Evolutionary conservation across 2,797 vertebrate species (phyloP), one percentile per base, ranked within the genome.

Genomic region (Acanthiza pusilla): DNA sequence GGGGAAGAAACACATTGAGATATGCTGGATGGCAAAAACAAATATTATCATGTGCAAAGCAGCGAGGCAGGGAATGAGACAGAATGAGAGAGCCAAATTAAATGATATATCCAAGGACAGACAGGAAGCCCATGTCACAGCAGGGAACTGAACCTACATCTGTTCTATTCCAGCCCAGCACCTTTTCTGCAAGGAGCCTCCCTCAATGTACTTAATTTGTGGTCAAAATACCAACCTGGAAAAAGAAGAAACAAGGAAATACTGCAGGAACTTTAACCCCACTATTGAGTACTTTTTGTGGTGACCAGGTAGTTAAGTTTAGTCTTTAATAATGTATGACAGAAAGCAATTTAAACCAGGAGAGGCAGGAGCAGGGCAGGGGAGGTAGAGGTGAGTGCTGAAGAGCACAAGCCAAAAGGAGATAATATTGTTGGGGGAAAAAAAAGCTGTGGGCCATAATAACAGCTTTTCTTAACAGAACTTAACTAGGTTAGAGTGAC

Each of bases 401-500:
- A 84, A 95, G 89, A 5, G 1, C 25, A 71, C 54, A 85, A 81
- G 55, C 58, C 32, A 7, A 96, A 96, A 95, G 90, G 61, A 97
- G 70, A 92, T 67, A 85, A 91, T 81, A 91, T 84, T 93, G 85
- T 77, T 68, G 68, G 89, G 66, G 13, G 5, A 4, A 30, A 36
- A 36, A 96, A 95, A 94, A 66, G 11, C 92, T 94, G 73, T 43
- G 53, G 95, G 94, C 93, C 47, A n/a, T 75, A 96, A 96, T 11
- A 61, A 85, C 78, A 66, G 91, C 66, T 68, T 96, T 95, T 95
- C 90, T 96, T 94, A 96, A 96, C 94, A 85, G 91, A 89, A 88
- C 85, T 96, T 97, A 97, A 97, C 96, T 96, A 93, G 93, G 95
- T 96, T 96, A 97, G 88, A 91, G 63, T 91, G 96, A 97, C 96